These are phyloP conservation scores for Drosophila truncata DNA, from an alignment of 1,140 invertebrate species.

Conservation along the genomic window DNA sequence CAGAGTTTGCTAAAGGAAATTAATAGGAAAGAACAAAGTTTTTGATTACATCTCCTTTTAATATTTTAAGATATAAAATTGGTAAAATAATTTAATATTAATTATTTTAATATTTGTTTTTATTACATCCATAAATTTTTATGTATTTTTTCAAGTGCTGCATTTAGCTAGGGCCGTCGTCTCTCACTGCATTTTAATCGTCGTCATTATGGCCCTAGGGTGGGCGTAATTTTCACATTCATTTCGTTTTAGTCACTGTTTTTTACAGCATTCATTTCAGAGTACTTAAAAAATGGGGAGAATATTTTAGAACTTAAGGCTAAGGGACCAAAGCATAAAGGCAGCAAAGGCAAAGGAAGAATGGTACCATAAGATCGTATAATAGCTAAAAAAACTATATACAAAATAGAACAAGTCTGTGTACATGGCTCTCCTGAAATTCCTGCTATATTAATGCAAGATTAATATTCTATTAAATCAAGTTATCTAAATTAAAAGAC, in stretches of 20 bases:
- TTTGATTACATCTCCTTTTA: too few relatives aligned
- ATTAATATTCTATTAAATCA: too few relatives aligned
- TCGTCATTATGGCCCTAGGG: conserved; percentile 70
- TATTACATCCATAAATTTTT: neutral
- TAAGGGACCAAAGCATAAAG: conserved; percentile 14
- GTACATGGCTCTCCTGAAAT: too few relatives aligned
- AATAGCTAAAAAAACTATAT: neutral
- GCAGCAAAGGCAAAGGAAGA: conserved; percentile 29
- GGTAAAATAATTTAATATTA: too few relatives aligned
- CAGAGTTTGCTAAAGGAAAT: too few relatives aligned
- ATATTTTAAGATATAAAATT: too few relatives aligned
- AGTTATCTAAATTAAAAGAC: too few relatives aligned
- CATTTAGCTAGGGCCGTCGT: conserved; percentile 36
- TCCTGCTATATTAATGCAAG: too few relatives aligned
- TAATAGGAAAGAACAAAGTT: neutral
- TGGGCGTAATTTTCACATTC: conserved; percentile 68
- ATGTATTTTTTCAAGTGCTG: conserved; percentile 16
- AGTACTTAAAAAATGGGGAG: conserved; percentile 29
- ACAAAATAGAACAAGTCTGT: neutral
- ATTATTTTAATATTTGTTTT: too few relatives aligned
- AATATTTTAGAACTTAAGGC: conserved; percentile 9
- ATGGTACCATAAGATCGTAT: neutral
- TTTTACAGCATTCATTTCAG: neutral
- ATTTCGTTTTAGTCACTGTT: conserved; percentile 17
- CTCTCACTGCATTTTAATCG: conserved; percentile 72